Evolutionary conservation across 2,888 invertebrate genomes (phyloP), one percentile per base, ranked within the genome.

Genomic region (Folsomia candida): DNA sequence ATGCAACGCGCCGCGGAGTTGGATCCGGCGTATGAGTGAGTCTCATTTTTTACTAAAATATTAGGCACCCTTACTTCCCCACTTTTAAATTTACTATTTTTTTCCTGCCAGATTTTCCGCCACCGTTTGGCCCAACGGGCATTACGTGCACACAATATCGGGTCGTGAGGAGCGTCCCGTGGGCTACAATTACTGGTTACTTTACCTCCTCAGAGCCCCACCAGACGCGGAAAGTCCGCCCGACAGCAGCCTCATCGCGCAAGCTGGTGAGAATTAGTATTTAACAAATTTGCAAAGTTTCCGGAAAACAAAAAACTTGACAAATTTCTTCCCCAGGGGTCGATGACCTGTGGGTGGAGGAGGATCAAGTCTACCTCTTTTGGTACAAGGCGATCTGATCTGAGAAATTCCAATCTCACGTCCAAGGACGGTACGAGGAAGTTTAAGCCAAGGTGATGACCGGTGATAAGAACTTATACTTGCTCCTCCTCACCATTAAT

Each of bases 71-170:
- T n/a, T n/a, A n/a, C n/a, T n/a, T n/a, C n/a, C n/a, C n/a, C n/a
- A n/a, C n/a, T n/a, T n/a, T n/a, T n/a, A 47, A 47, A 47, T 11
- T 9, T 11, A 11, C 47, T 11, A 47, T 11, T 9, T 18, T 11
- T 47, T 47, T 47, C 18, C 47, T 11, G 47, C 82, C 83, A 88
- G 89, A 81, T 91, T 91, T 82, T 88, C 89, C 76, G 92, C 93
- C 0, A 90, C 92, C 79, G 91, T 92, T 82, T 94, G 94, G 94
- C 93, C 94, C 1, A 94, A 93, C 82, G 94, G 94, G 0, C 93
- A 94, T 83, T 94, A 94, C 83, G 92, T 94, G 26, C 93, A 94
- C 83, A 93, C 93, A 0, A 85, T 94, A 76, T 91, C 89, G 0
- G 91, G 90, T 0, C 89, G 89, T 81, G 89, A 89, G 82, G 91